Evolutionary conservation across 1,140 invertebrate genomes (phyloP), one percentile per base, ranked within the genome.

Genomic region (Rhyzopertha dominica): DNA sequence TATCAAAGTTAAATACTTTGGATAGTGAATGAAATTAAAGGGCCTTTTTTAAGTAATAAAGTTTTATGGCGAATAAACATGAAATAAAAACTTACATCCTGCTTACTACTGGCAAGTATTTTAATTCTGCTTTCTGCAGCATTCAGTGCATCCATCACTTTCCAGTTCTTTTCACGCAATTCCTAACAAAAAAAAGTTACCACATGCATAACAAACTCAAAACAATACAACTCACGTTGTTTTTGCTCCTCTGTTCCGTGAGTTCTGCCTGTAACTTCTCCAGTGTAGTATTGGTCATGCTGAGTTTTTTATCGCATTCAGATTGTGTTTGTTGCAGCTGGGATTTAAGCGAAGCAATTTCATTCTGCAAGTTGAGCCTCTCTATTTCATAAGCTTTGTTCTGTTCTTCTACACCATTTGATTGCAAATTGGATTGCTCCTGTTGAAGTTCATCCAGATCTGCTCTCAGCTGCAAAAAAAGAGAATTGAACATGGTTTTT

Each of bases 121-220:
- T 56, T 53, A 35, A 44, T 55, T 32, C 53, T 58, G 42, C 34
- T 57, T 59, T 65, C 63, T 52, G 83, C 79, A 50, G 75, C 77
- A 71, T 84, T 79, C 74, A 87, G 79, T 68, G 85, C 85, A 73
- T 87, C 85, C 82, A 87, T 84, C 71, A 85, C 80, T 79, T 87
- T 87, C 84, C 84, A 88, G 74, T 88, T 88, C 77, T 84, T 87
- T 75, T 74, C 78, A 73, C 84, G 78, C 68, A 89, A 79, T 62
- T 87, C 86, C 85, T 87, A 71, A 57, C 68, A 59, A 57, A 49
- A 63, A 18, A 46, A 53, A 49, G 42, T 9, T 13, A 34, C 12
- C 31, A 37, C 16, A 18, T 26, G 34, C 16, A 39, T 39, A 38
- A 43, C 28, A 31, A 40, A 16, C 23, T 13, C 37, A 36, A 25